Conservation (phyloP, 2,113 vertebrate species). For the Oreochromis niloticus region DNA sequence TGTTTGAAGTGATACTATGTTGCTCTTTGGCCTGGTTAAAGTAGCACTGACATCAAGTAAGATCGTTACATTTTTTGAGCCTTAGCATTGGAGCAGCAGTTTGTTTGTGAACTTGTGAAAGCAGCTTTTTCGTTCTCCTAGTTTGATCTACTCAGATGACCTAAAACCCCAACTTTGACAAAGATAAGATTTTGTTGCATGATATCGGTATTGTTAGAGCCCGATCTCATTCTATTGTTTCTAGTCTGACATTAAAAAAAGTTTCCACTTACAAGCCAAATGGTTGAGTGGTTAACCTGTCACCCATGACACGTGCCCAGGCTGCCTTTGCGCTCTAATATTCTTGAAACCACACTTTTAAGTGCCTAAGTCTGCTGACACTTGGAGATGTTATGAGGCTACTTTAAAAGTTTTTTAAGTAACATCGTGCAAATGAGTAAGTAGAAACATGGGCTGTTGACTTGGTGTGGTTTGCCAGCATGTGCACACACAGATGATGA, state of each 20-base stretch:
- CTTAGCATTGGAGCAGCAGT: not conserved
- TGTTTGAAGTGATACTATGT: not conserved
- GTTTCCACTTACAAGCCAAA: not conserved
- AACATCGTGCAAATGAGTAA: not conserved
- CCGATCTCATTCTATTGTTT: not conserved
- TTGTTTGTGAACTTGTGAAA: not conserved
- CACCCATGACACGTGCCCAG: accelerated
- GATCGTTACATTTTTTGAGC: not conserved
- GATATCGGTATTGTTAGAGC: not conserved
- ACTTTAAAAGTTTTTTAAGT: not conserved
- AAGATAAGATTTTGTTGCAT: not conserved
- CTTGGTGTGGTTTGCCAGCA: not conserved
- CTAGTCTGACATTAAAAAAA: not conserved
- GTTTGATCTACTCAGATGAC: not conserved
- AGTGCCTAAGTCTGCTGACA: not conserved
- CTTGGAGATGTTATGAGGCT: not conserved
- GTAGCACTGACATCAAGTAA: not conserved
- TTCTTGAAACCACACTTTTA: not conserved
- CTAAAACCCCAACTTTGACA: not conserved
- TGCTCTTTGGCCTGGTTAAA: not conserved
- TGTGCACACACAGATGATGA: not conserved
- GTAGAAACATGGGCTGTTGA: not conserved
- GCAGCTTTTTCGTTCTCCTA: not conserved
- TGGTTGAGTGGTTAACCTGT: not conserved
- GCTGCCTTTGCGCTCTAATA: not conserved